Base-by-base conservation (phyloP, 1,140 invertebrate species). In the Anagrus nilaparvatae region DNA sequence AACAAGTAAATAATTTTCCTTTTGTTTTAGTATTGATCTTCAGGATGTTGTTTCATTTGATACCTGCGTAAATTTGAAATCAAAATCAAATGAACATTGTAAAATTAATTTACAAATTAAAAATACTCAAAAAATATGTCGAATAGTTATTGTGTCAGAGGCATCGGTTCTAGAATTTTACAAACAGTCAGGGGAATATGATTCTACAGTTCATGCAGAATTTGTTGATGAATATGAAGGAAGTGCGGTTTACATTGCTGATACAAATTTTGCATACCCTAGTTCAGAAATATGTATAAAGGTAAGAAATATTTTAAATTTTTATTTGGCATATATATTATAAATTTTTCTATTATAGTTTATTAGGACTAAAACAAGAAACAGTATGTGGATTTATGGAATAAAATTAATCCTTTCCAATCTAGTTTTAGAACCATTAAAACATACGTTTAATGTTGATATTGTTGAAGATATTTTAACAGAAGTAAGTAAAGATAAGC, bases 121-220 rank as follows among this genome's bases (percentile, higher is more conserved):
- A 13, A 61, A 62, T 38, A 44, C 49, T 40, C 49, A 61, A 35
- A 65, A 37, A 44, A 66, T 69, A 44, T 48, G 50, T 12, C 47
- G 50, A 6, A 58, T 69, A 14, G 56, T 55, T 29, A 36, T 68
- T 34, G 59, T 63, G 13, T 68, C 67, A 5, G 67, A 68, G 49
- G 63, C 60, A 16, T 58, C 54, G 12, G 55, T 67, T 14, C 44
- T 71, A 42, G 69, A 71, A 51, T 58, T 71, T 51, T 70, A 64
- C 33, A 69, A 67, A 40, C 55, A 69, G 48, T 64, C 38, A 47
- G 65, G 60, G 21, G 67, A 70, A 53, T 71, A 70, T 48, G 49
- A 59, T 17, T 54, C 46, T 20, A 70, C 67, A 12, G 19, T 50
- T 20, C 59, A 59, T 44, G 58, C 65, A 10, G 60, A 70, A 28